Conservation (phyloP, 2,797 vertebrate genomes). For the Spondyliosoma cantharus region DNA sequence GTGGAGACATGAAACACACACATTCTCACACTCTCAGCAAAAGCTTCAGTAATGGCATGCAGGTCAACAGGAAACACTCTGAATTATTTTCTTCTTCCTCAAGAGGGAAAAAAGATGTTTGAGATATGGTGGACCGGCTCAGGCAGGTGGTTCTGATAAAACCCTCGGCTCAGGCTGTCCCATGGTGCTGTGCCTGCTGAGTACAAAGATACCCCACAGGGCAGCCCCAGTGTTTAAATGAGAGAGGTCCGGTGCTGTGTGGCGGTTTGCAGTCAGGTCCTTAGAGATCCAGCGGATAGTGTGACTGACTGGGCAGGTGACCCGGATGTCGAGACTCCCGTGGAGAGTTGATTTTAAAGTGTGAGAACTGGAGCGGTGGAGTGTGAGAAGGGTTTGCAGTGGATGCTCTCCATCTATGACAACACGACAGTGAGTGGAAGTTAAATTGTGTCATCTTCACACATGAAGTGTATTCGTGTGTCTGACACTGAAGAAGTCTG, state of each 20-base stretch:
- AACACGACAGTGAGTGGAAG: neutral
- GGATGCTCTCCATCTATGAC: neutral
- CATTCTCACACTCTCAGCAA: constrained; percentile 45
- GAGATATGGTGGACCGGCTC: constrained; percentile 69
- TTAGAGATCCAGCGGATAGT: constrained; percentile 71
- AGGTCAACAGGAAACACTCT: constrained; percentile 72
- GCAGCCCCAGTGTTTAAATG: constrained; percentile 78
- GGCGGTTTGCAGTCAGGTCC: constrained; percentile 49
- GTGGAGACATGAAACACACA: constrained; percentile 19
- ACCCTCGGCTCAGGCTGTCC: constrained; percentile 58
- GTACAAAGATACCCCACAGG: constrained; percentile 77
- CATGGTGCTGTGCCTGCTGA: constrained; percentile 76
- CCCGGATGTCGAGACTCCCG: constrained; percentile 66
- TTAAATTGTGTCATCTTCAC: neutral
- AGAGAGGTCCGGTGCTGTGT: constrained; percentile 78
- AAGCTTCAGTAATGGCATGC: constrained; percentile 42
- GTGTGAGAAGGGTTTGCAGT: constrained; percentile 14
- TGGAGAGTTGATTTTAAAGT: constrained; percentile 54
- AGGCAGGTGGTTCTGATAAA: constrained; percentile 86
- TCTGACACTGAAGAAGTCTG: constrained; percentile 38
- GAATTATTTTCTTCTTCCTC: constrained; percentile 67
- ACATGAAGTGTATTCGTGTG: neutral
- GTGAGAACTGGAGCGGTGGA: constrained; percentile 49
- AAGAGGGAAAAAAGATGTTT: constrained; percentile 72
- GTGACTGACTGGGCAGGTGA: constrained; percentile 68